A percentile compares a stretch with the other conserved stretches of the same genome.
Evolutionary conservation across 2,797 vertebrate genomes (phyloP).

Genomic region (Lagocephalus sceleratus): DNA sequence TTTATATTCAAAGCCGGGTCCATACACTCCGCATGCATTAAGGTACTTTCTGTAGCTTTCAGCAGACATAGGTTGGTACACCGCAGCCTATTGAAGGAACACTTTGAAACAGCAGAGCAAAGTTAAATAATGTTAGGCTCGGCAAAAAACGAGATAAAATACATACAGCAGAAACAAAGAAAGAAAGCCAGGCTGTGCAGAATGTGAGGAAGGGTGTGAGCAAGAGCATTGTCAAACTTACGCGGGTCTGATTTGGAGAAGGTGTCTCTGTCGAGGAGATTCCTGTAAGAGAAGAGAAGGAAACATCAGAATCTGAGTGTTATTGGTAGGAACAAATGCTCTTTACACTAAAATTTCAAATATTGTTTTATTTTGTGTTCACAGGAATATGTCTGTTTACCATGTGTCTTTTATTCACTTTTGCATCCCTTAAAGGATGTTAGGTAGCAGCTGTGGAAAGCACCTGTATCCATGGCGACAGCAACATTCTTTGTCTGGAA

Average conservation of each 20-base stretch:
- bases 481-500: too few species aligned
- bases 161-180: slow-evolving; percentile 18
- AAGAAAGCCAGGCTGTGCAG: slow-evolving; percentile 13
- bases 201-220: slow-evolving; percentile 10
- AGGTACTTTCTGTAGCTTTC: slow-evolving; percentile 58
- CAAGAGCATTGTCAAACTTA: slow-evolving; percentile 69
- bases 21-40: slow-evolving; percentile 65
- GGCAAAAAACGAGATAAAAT: slow-evolving; percentile 43
- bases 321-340: neutral
- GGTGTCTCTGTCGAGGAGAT: slow-evolving; percentile 93
- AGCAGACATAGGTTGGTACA: slow-evolving; percentile 68
- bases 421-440: too few species aligned
- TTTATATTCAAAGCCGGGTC: slow-evolving; percentile 69
- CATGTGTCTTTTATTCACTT: too few species aligned
- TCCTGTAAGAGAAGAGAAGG: slow-evolving; percentile 71
- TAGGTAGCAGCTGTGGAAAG: too few species aligned
- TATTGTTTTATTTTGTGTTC: neutral
- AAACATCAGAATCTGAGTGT: slow-evolving; percentile 14
- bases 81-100: slow-evolving; percentile 68
- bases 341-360: neutral
- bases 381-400: too few species aligned
- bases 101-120: slow-evolving; percentile 67
- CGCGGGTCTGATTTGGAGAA: slow-evolving; percentile 96
- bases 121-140: slow-evolving; percentile 62
- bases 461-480: too few species aligned